These are phyloP conservation scores for Alviniconcha marisindica DNA, from an alignment of 1,140 invertebrate genomes.

Conservation along the genomic window DNA sequence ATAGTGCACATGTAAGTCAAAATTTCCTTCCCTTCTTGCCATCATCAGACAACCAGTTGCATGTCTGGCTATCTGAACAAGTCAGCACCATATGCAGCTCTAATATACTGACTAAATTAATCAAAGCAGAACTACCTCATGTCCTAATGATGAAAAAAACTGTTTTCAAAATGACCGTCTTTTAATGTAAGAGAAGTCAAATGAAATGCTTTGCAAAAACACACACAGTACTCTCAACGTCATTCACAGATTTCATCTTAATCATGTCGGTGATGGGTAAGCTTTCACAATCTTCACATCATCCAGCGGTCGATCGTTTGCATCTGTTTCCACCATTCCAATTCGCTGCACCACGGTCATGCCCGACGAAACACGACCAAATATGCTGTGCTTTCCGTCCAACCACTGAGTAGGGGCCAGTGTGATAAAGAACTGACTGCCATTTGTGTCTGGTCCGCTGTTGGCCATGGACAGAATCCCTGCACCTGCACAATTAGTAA, in stretches of 20 bases:
- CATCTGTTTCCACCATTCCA: conserved; percentile 94
- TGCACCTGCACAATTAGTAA: conserved; percentile 85
- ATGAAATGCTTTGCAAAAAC: background rate
- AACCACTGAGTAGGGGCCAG: conserved; percentile 97
- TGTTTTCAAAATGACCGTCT: too few relatives aligned
- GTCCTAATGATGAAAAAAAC: too few relatives aligned
- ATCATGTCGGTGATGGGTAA: conserved; percentile 47
- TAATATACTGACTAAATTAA: background rate
- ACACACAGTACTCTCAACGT: background rate
- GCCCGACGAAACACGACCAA: conserved; percentile 90
- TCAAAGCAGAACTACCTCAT: too few relatives aligned
- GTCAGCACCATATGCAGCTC: background rate
- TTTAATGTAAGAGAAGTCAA: background rate
- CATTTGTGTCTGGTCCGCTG: conserved; percentile 96
- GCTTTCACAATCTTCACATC: conserved; percentile 91
- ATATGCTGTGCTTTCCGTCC: conserved; percentile 98
- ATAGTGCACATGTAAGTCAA: too few relatives aligned
- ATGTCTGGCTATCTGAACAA: background rate
- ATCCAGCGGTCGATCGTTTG: conserved; percentile 92
- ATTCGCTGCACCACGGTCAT: conserved; percentile 95
- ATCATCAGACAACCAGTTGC: too few relatives aligned
- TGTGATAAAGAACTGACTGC: conserved; percentile 99
- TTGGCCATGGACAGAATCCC: conserved; percentile 95
- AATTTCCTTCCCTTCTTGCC: too few relatives aligned
- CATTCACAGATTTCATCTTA: background rate